Evolutionary conservation across 30 jellyfish, hydroid and myxozoan species (phyloP), one percentile per base, ranked within the genome.

Genomic region (Aurelia sp.): DNA sequence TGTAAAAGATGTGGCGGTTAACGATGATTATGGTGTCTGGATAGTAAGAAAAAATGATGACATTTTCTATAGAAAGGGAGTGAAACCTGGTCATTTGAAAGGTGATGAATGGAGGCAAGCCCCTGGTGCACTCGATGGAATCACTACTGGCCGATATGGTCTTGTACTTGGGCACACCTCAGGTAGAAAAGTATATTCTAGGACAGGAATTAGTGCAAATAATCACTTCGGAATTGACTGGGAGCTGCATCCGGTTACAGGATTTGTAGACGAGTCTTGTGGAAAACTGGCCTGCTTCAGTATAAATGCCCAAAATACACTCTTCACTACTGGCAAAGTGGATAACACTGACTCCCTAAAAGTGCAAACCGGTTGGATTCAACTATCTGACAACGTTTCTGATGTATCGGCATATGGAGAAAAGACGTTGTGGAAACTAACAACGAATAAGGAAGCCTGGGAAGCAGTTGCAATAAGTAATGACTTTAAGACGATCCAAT

Each of bases 11-110:
- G 63, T 80, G 35, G 83, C 41, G 18, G 82, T 55, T 13, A 80
- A 80, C 55, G 91, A 80, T 13, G 91, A 80, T 15, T 65, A 38
- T 30, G 91, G 55, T 24, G 2, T 80, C 8, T 80, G 91, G 91
- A 52, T 80, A 1, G 67, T 65, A 11, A 44, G 15, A 0, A 64
- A 41, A 2, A 4, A 9, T 12, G 8, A 41, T 0, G 4, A 65
- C 27, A 67, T 80, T 5, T 67, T 65, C 64, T 80, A 38, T 59
- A 4, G 91, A n/a, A 19, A 13, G 4, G 91, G 91, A 10, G 78
- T 80, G 31, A 50, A 82, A 10, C 51, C 91, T 1, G 1, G 83
- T 11, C 51, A 65, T 63, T 2, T 80, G 13, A 48, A 44, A 52
- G 91, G 91, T 16, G 55, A 74, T 15, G 15, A 63, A 0, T 80